These are phyloP conservation scores for Xenopus petersii DNA, from an alignment of 2,797 vertebrate species.

Conservation along the genomic window DNA sequence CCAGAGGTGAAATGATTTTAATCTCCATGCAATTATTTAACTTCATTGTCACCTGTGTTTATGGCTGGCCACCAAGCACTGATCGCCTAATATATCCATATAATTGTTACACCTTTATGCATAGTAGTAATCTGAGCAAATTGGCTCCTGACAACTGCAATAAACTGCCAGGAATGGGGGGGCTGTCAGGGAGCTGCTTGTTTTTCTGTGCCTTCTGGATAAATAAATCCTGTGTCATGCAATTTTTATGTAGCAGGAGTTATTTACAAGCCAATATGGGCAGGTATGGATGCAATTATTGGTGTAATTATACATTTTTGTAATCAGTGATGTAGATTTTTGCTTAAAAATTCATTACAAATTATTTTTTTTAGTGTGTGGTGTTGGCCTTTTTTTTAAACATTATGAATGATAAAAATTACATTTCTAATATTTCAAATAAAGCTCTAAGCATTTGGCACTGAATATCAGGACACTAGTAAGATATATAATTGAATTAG, in stretches of 20 bases:
- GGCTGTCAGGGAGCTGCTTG: conserved; percentile 65
- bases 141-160: conserved; percentile 68
- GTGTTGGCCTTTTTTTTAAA: no score
- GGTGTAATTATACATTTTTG: conserved; percentile 58
- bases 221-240: conserved; percentile 63
- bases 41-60: conserved; percentile 60
- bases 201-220: conserved; percentile 62
- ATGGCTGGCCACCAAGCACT: conserved; percentile 56
- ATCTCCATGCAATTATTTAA: conserved; percentile 65
- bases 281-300: conserved; percentile 64
- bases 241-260: conserved; percentile 60
- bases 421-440: no score
- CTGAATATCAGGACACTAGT: no score
- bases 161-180: conserved; percentile 70
- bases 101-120: conserved; percentile 68
- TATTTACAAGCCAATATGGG: conserved; percentile 58
- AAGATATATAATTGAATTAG: no score
- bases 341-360: no score
- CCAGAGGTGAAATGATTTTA: conserved; percentile 60
- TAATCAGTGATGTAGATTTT: no score
- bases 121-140: conserved; percentile 70
- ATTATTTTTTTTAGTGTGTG: no score
- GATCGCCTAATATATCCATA: conserved; percentile 69
- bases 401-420: no score
- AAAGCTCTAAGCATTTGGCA: no score